A percentile compares a stretch with the other conserved stretches of the same genome.
phyloP scores from a whole-genome alignment of 2,797 vertebrate species.

The Sarcophilus harrisii region DNA sequence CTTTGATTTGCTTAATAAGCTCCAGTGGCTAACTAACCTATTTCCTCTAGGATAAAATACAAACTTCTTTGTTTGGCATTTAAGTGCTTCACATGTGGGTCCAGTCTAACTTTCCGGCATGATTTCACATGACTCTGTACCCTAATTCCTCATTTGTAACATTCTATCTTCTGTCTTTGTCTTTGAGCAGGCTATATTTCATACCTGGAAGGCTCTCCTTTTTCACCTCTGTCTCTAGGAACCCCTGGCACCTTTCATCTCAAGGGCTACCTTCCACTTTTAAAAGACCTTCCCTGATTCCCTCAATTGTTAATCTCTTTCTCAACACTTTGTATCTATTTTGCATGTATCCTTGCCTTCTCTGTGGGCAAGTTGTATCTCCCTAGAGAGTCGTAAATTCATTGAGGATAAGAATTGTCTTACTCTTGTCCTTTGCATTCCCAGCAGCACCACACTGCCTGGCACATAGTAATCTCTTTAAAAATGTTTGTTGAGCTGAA shows the following conservation, averaged over 20 bases:
- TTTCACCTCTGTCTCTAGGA: neutral
- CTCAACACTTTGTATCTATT: neutral
- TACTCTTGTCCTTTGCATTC: neutral
- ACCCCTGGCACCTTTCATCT: neutral
- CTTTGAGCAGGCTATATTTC: neutral
- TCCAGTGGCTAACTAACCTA: neutral
- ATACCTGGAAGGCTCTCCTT: neutral
- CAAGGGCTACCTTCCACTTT: neutral
- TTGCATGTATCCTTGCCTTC: neutral
- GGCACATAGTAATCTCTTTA: neutral
- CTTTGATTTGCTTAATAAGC: neutral
- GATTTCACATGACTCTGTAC: neutral
- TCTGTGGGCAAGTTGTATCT: neutral
- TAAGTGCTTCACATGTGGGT: neutral
- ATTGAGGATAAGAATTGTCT: neutral
- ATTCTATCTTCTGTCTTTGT: neutral
- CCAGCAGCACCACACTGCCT: neutral
- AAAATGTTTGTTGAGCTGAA: constrained; percentile 1
- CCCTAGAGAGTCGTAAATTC: neutral
- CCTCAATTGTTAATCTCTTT: neutral
- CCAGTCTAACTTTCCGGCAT: neutral
- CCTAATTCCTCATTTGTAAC: neutral
- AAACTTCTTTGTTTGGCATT: neutral
- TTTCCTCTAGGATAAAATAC: neutral
- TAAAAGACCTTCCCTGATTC: neutral